Percentiles rank a stretch among this genome's conserved stretches.
Evolutionary conservation across 2,888 invertebrate species (phyloP).

Genomic region (Electrophaes corylata): DNA sequence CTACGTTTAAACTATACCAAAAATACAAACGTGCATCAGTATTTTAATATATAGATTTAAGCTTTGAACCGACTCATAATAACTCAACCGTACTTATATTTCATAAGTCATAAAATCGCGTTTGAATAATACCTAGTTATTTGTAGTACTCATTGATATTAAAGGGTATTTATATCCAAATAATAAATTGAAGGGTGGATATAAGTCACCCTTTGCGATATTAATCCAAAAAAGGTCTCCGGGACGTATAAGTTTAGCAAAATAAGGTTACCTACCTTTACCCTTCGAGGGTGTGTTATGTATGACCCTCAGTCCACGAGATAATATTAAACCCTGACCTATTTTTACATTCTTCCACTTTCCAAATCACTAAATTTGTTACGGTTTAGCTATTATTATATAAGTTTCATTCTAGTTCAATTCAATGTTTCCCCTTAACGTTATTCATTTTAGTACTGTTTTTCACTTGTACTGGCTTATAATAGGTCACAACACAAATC

Average conservation of each 20-base stretch:
- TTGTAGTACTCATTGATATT: neutral
- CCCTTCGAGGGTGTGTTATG: conserved; percentile 33
- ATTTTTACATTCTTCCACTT: conserved; percentile 42
- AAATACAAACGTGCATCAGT: too few species aligned
- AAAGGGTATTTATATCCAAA: conserved; percentile 5
- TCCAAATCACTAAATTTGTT: conserved; percentile 50
- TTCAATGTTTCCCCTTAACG: too few species aligned
- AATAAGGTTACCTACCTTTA: conserved; percentile 36
- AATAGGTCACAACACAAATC: conserved; percentile 41
- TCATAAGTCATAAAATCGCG: too few species aligned
- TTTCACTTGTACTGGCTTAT: neutral
- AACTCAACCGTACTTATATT: too few species aligned
- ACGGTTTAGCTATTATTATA: conserved; percentile 44
- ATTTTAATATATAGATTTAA: neutral
- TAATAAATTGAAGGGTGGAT: conserved; percentile 23
- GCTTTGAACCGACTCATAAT: too few species aligned
- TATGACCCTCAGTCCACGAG: conserved; percentile 30
- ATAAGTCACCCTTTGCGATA: conserved; percentile 33
- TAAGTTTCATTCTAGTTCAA: too few species aligned
- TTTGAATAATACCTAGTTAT: neutral
- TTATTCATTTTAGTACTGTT: conserved; percentile 31
- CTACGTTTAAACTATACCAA: too few species aligned
- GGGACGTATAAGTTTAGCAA: conserved; percentile 34
- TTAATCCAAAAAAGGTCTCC: conserved; percentile 40
- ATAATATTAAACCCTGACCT: conserved; percentile 37